Conservation (phyloP, 2,797 vertebrate genomes). For the Cuculus canorus region DNA sequence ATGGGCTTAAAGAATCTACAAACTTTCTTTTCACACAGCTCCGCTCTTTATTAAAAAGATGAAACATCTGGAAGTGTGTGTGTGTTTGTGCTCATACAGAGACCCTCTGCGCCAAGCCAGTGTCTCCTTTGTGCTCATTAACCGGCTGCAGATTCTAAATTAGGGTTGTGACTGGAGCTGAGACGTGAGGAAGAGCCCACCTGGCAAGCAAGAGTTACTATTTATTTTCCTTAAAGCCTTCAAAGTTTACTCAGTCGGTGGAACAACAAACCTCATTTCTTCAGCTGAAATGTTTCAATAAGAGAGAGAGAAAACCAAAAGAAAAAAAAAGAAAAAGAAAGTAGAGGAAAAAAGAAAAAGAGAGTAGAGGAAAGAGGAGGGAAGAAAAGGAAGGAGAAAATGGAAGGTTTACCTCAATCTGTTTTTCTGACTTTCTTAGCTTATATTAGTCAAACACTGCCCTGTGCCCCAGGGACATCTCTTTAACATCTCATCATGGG, state of each 20-base stretch:
- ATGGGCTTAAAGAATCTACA: neutral
- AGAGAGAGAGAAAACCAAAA: neutral
- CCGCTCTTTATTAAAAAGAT: conserved; percentile 10
- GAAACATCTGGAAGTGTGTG: conserved; percentile 54
- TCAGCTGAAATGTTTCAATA: conserved; percentile 23
- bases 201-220: conserved; percentile 37
- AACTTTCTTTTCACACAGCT: neutral
- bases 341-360: neutral
- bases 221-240: conserved; percentile 67
- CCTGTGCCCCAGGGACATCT: accelerated
- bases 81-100: neutral
- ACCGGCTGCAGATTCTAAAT: conserved; percentile 64
- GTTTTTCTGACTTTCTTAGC: neutral
- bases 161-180: conserved; percentile 26
- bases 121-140: conserved; percentile 69
- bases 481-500: neutral
- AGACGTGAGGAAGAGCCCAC: conserved; percentile 49
- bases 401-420: neutral
- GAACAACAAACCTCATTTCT: conserved; percentile 54
- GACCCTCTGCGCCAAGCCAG: neutral
- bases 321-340: accelerated
- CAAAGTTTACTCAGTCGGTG: conserved; percentile 54
- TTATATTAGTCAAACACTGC: neutral
- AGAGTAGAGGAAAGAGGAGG: neutral
- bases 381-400: neutral